Base-by-base conservation (phyloP, 2,888 invertebrate species). In the Drosophila testacea region DNA sequence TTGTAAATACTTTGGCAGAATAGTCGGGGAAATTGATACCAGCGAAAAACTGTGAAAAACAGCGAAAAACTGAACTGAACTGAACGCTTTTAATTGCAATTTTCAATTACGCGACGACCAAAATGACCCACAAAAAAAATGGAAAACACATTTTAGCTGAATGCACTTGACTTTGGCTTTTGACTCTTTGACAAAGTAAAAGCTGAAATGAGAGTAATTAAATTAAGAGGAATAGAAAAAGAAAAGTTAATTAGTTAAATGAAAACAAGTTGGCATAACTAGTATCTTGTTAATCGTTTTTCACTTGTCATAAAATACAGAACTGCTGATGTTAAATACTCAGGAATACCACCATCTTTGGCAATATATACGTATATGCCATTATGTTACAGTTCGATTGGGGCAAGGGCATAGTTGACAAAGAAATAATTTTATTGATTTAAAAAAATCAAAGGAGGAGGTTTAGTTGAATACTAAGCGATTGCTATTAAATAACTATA, bases 91-190 rank as follows among this genome's bases (percentile, higher is more conserved):
- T 88, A 83, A 88, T 83, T 83, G 86, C 69, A 57, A 73, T 85
- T 83, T 85, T 70, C 88, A 83, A 83, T 86, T 83, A 88, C 73
- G 64, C 60, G 61, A 75, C 68, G 67, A 36, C 46, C 54, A 47
- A 69, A 76, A 61, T 47, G 44, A 52, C 28, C 47, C 34, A 11
- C n/a, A 52, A 44, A 39, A 61, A 62, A 6, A 6, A 66, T 52
- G 22, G 6, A 30, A 42, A 73, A 44, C 34, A 48, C 5, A 50
- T 55, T 54, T 64, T 46, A 13, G 30, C 48, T 38, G 34, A 38
- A 22, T 56, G 36, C 36, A 46, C 60, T 73, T 56, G 73, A 74
- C 69, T 64, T 69, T 69, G 47, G 63, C 60, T 60, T 68, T 68
- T 69, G 50, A 59, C 60, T 64, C 47, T 64, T 74, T 73, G 69